These are phyloP conservation scores for Pipistrellus pygmaeus DNA, from an alignment of 2,797 vertebrate species.

Conservation along the genomic window DNA sequence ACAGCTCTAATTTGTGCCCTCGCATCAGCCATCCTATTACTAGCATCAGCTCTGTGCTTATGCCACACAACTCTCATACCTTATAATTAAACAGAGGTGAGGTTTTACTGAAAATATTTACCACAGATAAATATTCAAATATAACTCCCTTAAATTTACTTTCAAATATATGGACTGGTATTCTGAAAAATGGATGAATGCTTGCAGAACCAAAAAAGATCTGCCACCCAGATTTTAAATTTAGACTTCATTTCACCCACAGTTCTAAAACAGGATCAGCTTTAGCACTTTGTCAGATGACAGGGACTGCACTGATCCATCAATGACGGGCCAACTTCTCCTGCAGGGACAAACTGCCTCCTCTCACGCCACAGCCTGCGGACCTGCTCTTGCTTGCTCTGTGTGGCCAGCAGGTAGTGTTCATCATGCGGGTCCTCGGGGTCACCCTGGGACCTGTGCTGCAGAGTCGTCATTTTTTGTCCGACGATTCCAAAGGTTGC, in stretches of 20 bases:
- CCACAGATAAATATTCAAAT: constrained; percentile 32
- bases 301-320: background rate
- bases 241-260: background rate
- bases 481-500: constrained; percentile 97
- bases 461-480: constrained; percentile 97
- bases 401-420: constrained; percentile 96
- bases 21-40: background rate
- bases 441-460: constrained; percentile 96
- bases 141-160: constrained; percentile 6
- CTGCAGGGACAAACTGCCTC: background rate
- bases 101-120: constrained; percentile 13
- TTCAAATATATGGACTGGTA: background rate
- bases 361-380: background rate
- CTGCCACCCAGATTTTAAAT: constrained; percentile 22
- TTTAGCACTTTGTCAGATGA: background rate
- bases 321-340: background rate
- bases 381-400: constrained; percentile 99
- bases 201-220: background rate
- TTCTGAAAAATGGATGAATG: background rate
- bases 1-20: background rate
- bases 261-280: background rate
- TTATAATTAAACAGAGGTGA: background rate
- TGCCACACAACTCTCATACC: background rate
- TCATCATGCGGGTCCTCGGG: constrained; percentile 98
- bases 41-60: background rate